Percentiles rank a stretch among this genome's conserved stretches.
phyloP scores from a whole-genome alignment of 2,797 vertebrate species.

The Argya squamiceps region DNA sequence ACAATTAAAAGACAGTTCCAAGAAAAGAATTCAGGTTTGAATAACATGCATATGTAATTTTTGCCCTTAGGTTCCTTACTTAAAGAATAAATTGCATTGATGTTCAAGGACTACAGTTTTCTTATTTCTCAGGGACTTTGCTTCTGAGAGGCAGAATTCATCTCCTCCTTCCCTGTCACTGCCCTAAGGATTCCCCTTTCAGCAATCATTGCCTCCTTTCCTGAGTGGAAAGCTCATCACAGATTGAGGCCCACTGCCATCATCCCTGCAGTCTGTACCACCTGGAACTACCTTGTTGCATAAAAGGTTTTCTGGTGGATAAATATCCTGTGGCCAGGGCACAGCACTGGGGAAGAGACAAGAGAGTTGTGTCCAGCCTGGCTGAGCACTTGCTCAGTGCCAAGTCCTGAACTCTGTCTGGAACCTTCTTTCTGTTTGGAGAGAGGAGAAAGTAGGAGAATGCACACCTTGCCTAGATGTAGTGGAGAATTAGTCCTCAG shows the following conservation, averaged over 20 bases:
- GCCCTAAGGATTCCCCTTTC: neutral
- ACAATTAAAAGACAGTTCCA: neutral
- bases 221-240: neutral
- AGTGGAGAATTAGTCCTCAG: neutral
- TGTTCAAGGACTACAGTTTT: neutral
- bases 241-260: neutral
- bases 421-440: neutral
- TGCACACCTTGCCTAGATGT: neutral
- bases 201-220: neutral
- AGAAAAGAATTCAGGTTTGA: constrained; percentile 15
- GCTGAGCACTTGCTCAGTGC: neutral
- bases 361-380: neutral
- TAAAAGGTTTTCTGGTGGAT: neutral
- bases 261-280: neutral
- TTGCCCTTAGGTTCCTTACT: constrained; percentile 4
- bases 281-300: neutral
- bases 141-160: neutral
- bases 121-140: neutral
- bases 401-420: neutral
- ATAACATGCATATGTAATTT: constrained; percentile 16
- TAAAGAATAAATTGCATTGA: neutral
- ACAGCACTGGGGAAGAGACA: neutral
- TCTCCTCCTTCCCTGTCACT: neutral
- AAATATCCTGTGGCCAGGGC: neutral
- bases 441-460: neutral